Conservation (phyloP, 2,888 invertebrate species). For the Spodoptera littoralis region DNA sequence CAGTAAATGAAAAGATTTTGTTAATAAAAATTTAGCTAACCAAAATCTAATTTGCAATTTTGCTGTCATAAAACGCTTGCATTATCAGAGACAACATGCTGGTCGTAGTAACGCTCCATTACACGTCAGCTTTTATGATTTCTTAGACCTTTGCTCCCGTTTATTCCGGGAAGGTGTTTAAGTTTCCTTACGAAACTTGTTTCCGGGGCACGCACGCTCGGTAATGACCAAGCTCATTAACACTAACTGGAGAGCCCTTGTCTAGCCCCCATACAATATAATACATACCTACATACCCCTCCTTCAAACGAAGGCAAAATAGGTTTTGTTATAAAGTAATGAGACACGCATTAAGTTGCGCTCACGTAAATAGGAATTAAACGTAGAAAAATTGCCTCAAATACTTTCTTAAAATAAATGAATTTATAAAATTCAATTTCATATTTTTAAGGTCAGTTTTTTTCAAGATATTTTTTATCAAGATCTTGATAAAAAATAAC, state of each 20-base stretch:
- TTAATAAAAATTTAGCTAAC: not conserved
- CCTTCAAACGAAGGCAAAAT: conserved; percentile 39
- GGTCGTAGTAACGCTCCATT: conserved; percentile 18
- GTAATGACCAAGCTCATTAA: conserved; percentile 75
- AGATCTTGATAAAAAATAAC: not conserved
- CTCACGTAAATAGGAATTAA: too few species aligned
- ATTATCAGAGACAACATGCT: conserved; percentile 32
- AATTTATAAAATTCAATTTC: not conserved
- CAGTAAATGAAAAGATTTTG: too few species aligned
- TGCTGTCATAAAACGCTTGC: conserved; percentile 13
- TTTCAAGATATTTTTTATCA: too few species aligned
- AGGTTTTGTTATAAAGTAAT: conserved; percentile 32
- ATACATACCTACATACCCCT: conserved; percentile 39
- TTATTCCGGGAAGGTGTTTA: conserved; percentile 48
- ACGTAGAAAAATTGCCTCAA: not conserved
- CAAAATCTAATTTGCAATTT: conserved; percentile 33
- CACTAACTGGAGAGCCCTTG: conserved; percentile 61
- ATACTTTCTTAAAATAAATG: not conserved
- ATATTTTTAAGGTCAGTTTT: too few species aligned
- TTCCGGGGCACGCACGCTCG: conserved; percentile 65
- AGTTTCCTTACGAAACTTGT: conserved; percentile 58
- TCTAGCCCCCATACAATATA: conserved; percentile 47
- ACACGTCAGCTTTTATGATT: conserved; percentile 41
- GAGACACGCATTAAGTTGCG: too few species aligned
- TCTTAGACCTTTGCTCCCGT: conserved; percentile 41